phyloP scores from a whole-genome alignment of 2,888 invertebrate genomes.

The Philaethria dido region DNA sequence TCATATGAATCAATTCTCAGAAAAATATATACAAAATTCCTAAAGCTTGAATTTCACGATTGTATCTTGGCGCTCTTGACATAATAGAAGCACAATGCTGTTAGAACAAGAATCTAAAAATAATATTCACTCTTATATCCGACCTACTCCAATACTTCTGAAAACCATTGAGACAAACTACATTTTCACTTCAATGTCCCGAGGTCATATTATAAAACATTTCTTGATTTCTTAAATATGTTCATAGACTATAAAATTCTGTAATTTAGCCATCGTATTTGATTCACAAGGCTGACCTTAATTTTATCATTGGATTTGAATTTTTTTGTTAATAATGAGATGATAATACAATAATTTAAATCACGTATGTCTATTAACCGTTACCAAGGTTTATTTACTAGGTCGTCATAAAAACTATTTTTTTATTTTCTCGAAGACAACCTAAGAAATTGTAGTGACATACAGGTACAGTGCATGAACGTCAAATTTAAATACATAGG shows the following conservation, averaged over 20 bases:
- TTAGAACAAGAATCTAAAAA: slow-evolving; percentile 46
- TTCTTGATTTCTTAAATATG: not conserved
- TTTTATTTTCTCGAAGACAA: too few relatives aligned
- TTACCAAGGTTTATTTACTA: too few relatives aligned
- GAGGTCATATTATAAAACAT: not conserved
- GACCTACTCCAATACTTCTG: slow-evolving; percentile 39
- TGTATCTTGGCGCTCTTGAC: slow-evolving; percentile 45
- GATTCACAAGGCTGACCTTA: not conserved
- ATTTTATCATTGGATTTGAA: not conserved
- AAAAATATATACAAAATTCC: slow-evolving; percentile 39
- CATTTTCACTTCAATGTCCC: slow-evolving; percentile 22
- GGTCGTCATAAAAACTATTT: too few relatives aligned
- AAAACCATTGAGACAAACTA: slow-evolving; percentile 34
- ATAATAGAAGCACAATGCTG: slow-evolving; percentile 46
- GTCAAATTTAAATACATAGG: too few relatives aligned
- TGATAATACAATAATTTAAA: too few relatives aligned
- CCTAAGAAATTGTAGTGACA: too few relatives aligned
- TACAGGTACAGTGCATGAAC: too few relatives aligned
- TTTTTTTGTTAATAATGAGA: too few relatives aligned
- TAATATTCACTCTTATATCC: slow-evolving; percentile 41
- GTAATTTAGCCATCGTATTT: too few relatives aligned
- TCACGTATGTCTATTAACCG: too few relatives aligned
- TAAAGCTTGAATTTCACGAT: slow-evolving; percentile 45
- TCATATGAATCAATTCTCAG: slow-evolving; percentile 24
- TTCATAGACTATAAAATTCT: not conserved